Conservation (phyloP, 1,140 invertebrate species). For the Procambarus clarkii region DNA sequence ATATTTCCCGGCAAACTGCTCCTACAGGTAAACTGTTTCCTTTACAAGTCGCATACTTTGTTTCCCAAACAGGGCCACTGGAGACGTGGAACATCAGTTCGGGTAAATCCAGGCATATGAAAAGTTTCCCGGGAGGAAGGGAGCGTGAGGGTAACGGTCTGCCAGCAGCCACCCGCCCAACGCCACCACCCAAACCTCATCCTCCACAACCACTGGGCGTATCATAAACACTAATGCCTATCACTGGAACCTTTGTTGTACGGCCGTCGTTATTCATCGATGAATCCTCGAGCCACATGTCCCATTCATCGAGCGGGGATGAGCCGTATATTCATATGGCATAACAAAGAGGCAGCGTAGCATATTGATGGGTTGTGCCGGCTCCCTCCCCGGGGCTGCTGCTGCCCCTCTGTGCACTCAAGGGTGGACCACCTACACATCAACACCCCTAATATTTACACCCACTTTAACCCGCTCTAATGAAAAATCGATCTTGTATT, state of each 20-base stretch:
- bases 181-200: background rate
- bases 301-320: background rate
- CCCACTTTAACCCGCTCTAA: background rate
- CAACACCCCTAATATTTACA: background rate
- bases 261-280: background rate
- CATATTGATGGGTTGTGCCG: background rate
- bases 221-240: background rate
- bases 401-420: background rate
- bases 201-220: background rate
- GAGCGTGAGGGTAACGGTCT: background rate
- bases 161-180: background rate
- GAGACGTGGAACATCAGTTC: no score
- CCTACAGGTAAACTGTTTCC: no score
- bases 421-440: background rate
- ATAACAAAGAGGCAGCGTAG: background rate
- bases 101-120: no score
- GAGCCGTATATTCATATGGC: background rate
- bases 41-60: no score
- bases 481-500: conserved; percentile 9
- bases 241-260: background rate
- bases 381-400: no score
- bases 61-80: no score
- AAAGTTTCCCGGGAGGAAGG: no score
- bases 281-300: conserved; percentile 3
- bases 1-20: no score